phyloP scores from a whole-genome alignment of 2,888 invertebrate genomes.

The Meganola albula region DNA sequence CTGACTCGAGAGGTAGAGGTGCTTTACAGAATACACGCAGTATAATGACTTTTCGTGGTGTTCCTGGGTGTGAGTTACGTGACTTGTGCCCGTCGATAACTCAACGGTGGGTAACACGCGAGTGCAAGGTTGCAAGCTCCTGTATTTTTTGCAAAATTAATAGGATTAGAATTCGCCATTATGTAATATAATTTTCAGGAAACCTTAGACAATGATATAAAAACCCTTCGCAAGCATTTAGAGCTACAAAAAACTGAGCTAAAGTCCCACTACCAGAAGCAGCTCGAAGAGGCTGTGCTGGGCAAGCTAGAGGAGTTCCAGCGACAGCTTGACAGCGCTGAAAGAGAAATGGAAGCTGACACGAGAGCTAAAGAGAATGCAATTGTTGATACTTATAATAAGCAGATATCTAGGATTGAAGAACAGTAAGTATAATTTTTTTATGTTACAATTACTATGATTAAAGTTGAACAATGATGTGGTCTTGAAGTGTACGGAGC shows the following conservation, averaged over 20 bases:
- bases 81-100: too few relatives aligned
- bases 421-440: conserved; percentile 52
- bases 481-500: too few relatives aligned
- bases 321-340: conserved; percentile 83
- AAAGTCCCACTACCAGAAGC: conserved; percentile 86
- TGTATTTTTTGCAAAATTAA: too few relatives aligned
- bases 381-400: conserved; percentile 83
- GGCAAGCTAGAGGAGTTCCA: conserved; percentile 86
- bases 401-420: conserved; percentile 83
- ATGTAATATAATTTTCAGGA: conserved; percentile 52
- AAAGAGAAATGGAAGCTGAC: conserved; percentile 80
- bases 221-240: conserved; percentile 68
- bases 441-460: not conserved
- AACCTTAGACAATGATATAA: conserved; percentile 72
- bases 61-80: too few relatives aligned
- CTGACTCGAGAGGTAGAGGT: too few relatives aligned
- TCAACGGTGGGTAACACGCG: too few relatives aligned
- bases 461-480: too few relatives aligned
- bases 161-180: too few relatives aligned
- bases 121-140: too few relatives aligned
- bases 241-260: conserved; percentile 82
- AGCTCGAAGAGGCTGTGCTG: conserved; percentile 86
- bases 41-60: too few relatives aligned
- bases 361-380: conserved; percentile 80
- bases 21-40: too few relatives aligned